Percentiles rank a stretch among this genome's conserved stretches.
Conservation (phyloP, 2,797 vertebrate genomes). For the Cryptoblepharus egeriae region DNA sequence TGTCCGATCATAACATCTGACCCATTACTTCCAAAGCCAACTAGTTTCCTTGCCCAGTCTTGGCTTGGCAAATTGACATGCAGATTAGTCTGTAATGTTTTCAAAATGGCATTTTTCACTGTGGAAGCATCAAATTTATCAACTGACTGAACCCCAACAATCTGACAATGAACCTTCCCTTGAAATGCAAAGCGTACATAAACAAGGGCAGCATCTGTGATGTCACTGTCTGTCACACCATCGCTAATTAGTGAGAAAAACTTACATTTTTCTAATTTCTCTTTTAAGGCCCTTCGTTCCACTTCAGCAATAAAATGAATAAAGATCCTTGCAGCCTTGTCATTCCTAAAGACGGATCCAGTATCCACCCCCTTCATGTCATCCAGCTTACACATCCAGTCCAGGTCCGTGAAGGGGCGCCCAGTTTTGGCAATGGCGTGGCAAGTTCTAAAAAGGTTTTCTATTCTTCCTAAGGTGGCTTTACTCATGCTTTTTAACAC, state of each 20-base stretch:
- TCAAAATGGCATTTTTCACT: slow-evolving; percentile 64
- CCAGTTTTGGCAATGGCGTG: slow-evolving; percentile 68
- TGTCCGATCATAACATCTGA: slow-evolving; percentile 17
- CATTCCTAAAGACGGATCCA: slow-evolving; percentile 68
- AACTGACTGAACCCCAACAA: slow-evolving; percentile 59
- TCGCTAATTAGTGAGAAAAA: slow-evolving; percentile 71
- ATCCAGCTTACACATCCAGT: slow-evolving; percentile 67
- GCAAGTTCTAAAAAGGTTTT: slow-evolving; percentile 71
- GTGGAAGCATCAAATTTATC: slow-evolving; percentile 41
- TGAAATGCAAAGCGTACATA: slow-evolving; percentile 60
- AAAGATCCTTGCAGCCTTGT: slow-evolving; percentile 65
- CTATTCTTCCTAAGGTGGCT: slow-evolving; percentile 62
- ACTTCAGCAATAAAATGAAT: slow-evolving; percentile 72
- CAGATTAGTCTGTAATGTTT: slow-evolving; percentile 66
- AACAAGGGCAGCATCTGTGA: slow-evolving; percentile 49
- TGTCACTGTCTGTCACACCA: slow-evolving; percentile 22
- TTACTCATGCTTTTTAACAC: slow-evolving; percentile 64
- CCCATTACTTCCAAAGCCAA: slow-evolving; percentile 65
- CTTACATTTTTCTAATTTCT: slow-evolving; percentile 68
- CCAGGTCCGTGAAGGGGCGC: slow-evolving; percentile 56
- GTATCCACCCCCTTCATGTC: slow-evolving; percentile 69
- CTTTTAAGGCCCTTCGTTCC: slow-evolving; percentile 64
- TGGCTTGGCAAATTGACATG: slow-evolving; percentile 56
- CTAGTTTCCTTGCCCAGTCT: slow-evolving; percentile 70
- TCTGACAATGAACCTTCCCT: slow-evolving; percentile 67